Percentiles rank a stretch among this genome's conserved stretches.
Conservation (phyloP, 2,797 vertebrate genomes). For the Gadopsis bispinosus region DNA sequence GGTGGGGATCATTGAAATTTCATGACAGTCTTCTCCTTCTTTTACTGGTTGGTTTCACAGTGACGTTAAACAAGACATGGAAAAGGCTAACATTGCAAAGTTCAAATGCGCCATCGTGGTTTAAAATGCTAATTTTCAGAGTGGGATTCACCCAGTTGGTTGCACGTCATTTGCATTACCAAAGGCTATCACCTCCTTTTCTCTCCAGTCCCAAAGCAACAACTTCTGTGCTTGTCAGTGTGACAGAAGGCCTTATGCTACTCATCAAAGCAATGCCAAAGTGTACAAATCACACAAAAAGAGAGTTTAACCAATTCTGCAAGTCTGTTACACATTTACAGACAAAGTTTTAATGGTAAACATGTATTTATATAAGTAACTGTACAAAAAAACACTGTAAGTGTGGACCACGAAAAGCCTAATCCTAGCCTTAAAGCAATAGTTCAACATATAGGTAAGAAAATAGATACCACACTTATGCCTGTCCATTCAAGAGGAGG, state of each 20-base stretch:
- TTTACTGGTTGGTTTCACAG: not conserved
- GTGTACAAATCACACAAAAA: conserved; percentile 6
- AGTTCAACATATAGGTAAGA: not conserved
- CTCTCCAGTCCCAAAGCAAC: not conserved
- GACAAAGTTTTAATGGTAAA: not conserved
- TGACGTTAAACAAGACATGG: conserved; percentile 3
- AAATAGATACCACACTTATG: not conserved
- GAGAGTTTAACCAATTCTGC: not conserved
- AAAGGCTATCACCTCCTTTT: conserved; percentile 4
- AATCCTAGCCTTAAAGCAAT: no score
- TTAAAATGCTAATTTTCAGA: not conserved
- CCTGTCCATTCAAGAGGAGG: not conserved
- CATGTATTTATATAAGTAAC: not conserved
- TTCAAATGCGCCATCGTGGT: not conserved
- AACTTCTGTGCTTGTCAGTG: conserved; percentile 5
- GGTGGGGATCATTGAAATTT: conserved; percentile 35
- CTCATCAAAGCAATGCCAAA: conserved; percentile 12
- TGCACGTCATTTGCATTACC: not conserved
- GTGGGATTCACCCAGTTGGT: not conserved
- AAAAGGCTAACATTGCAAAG: not conserved
- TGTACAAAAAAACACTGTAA: not conserved
- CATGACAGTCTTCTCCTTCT: conserved; percentile 10
- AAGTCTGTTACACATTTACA: not conserved
- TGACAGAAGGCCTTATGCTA: conserved; percentile 2
- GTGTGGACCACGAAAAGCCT: no score